phyloP scores from a whole-genome alignment of 2,888 invertebrate genomes.

The Cephus nigrinus region DNA sequence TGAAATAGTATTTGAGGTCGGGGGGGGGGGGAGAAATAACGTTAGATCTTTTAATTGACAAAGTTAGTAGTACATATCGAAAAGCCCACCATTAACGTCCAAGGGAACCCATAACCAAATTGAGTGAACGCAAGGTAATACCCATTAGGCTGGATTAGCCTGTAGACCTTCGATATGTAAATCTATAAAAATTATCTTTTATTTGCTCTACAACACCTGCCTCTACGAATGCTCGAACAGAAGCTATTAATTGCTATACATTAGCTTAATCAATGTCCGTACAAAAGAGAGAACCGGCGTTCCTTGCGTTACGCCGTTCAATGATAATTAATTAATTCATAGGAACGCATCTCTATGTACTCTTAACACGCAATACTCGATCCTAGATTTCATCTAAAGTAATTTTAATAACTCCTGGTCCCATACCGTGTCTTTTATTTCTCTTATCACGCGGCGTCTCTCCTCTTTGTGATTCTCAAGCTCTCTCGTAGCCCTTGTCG shows the following conservation, averaged over 20 bases:
- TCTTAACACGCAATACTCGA: neutral
- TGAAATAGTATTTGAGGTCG: neutral
- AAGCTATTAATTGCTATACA: constrained; percentile 23
- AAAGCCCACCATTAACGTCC: constrained; percentile 20
- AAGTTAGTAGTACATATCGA: constrained; percentile 17
- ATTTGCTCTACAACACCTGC: constrained; percentile 20
- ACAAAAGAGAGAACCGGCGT: neutral
- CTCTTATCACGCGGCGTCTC: neutral
- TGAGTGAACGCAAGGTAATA: constrained; percentile 13
- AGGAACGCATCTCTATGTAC: neutral
- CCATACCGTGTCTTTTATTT: neutral
- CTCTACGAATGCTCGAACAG: constrained; percentile 15
- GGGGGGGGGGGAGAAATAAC: neutral
- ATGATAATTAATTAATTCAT: constrained; percentile 1
- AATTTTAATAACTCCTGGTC: neutral
- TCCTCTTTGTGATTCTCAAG: neutral
- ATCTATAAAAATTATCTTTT: constrained; percentile 8
- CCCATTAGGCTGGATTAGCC: constrained; percentile 14
- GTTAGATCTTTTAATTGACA: constrained; percentile 18
- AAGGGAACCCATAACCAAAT: constrained; percentile 7
- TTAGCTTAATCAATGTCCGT: constrained; percentile 17
- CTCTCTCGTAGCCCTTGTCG: neutral
- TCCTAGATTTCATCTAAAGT: neutral
- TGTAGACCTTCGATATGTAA: constrained; percentile 1
- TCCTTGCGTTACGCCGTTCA: constrained; percentile 11